Evolutionary conservation across 2,113 vertebrate genomes (phyloP), one percentile per base, ranked within the genome.

Genomic region (Empidonax traillii): DNA sequence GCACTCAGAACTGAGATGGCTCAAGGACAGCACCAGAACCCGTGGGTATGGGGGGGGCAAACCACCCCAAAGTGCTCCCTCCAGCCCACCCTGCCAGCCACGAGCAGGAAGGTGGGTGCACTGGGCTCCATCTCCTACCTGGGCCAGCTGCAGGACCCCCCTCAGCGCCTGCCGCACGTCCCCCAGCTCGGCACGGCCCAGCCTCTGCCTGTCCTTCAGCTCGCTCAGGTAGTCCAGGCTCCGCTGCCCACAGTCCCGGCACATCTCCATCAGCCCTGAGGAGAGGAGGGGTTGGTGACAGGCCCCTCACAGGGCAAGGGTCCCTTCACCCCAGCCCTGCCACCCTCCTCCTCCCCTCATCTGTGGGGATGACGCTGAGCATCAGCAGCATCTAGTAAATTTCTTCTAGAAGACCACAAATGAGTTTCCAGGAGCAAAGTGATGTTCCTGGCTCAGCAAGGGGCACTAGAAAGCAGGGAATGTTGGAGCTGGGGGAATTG

Each of bases 121-220:
- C 61, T 31, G 87, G 65, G 77, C 39, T 49, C 95, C 93, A 25
- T 15, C 23, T 56, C 84, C 49, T 91, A 99, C 99, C 99, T 99
- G 98, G 82, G 98, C 99, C 91, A 99, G 97, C 78, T 97, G 94
- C 24, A 99, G 97, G 93, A 99, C 98, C 55, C 97, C 98, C 79
- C 93, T 98, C 39, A 99, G 91, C 0, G 98, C 95, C 11, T 4
- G 23, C 35, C 94, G 97, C 85, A 99, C 94, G 1, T 96, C 94
- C 31, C 95, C 89, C 1, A 99, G 98, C 95, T 98, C 97, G 0
- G 99, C 99, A 12, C 11, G 78, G 18, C 74, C 91, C 67, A 99
- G 79, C 7, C 96, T 96, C 89, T 97, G 93, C 90, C 96, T 98
- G 46, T 99, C 98, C 97, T 98, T 99, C 80, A 99, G 98, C 75